Percentiles rank a stretch among this genome's conserved stretches.
Evolutionary conservation across 2,888 invertebrate species (phyloP).

Genomic region (Dendrolimus pini): DNA sequence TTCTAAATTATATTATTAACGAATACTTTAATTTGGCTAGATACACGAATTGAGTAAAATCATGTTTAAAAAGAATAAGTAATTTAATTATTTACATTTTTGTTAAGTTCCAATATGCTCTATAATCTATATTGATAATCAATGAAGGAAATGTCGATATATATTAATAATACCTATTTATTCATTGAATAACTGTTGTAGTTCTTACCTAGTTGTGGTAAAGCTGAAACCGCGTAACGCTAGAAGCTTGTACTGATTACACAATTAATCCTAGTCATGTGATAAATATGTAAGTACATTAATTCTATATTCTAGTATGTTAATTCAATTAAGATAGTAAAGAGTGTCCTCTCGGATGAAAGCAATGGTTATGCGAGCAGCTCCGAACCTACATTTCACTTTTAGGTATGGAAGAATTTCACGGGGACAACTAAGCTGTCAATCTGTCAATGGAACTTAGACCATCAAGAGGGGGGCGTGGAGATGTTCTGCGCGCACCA

Average conservation of each 20-base stretch:
- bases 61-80: too few species aligned
- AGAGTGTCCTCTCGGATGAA: background rate
- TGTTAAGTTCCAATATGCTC: too few species aligned
- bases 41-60: too few species aligned
- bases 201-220: constrained; percentile 23
- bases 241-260: constrained; percentile 33
- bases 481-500: too few species aligned
- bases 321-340: background rate
- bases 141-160: too few species aligned
- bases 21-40: too few species aligned
- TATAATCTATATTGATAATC: too few species aligned
- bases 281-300: background rate
- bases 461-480: constrained; percentile 17
- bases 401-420: background rate
- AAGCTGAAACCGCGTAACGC: constrained; percentile 39
- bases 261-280: constrained; percentile 2
- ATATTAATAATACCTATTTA: too few species aligned
- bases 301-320: background rate
- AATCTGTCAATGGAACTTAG: background rate
- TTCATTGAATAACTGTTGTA: background rate
- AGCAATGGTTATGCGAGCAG: background rate
- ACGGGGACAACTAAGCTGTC: background rate
- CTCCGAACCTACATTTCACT: background rate
- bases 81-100: too few species aligned
- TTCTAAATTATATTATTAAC: too few species aligned